Evolutionary conservation across 2,888 invertebrate genomes (phyloP).

Genomic region (Cylindroiulus punctatus): DNA sequence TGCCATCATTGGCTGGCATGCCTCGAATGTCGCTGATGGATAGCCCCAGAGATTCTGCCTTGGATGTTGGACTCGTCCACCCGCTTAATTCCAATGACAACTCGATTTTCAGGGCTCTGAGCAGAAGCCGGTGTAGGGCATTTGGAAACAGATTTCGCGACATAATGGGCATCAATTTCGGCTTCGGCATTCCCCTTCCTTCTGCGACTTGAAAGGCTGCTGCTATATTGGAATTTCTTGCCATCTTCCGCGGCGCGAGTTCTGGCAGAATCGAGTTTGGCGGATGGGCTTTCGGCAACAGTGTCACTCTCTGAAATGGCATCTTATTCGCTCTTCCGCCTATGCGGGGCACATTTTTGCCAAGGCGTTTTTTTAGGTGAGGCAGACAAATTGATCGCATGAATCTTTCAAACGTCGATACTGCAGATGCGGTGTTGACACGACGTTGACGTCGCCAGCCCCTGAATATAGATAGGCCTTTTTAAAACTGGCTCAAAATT

Average conservation of each 20-base stretch:
- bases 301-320: conserved; percentile 25
- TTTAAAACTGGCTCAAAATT: conserved; percentile 47
- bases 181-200: background rate
- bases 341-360: conserved; percentile 33
- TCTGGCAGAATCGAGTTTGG: background rate
- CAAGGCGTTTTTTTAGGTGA: background rate
- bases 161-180: conserved; percentile 45
- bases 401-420: conserved; percentile 47
- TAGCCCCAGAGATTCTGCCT: background rate
- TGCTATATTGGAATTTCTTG: conserved; percentile 17
- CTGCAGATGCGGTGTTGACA: conserved; percentile 47
- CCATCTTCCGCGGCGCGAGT: background rate
- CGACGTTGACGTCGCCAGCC: conserved; percentile 31
- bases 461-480: conserved; percentile 45
- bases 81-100: conserved; percentile 22
- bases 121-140: background rate
- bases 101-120: background rate
- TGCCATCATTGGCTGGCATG: too few species aligned
- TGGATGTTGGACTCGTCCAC: background rate
- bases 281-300: conserved; percentile 39
- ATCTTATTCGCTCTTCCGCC: conserved; percentile 33
- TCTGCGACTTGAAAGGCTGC: background rate
- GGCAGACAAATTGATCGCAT: conserved; percentile 47
- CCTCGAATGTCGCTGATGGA: background rate
- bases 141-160: conserved; percentile 3